phyloP scores from a whole-genome alignment of 2,888 invertebrate genomes.

The Cerastoderma edule region DNA sequence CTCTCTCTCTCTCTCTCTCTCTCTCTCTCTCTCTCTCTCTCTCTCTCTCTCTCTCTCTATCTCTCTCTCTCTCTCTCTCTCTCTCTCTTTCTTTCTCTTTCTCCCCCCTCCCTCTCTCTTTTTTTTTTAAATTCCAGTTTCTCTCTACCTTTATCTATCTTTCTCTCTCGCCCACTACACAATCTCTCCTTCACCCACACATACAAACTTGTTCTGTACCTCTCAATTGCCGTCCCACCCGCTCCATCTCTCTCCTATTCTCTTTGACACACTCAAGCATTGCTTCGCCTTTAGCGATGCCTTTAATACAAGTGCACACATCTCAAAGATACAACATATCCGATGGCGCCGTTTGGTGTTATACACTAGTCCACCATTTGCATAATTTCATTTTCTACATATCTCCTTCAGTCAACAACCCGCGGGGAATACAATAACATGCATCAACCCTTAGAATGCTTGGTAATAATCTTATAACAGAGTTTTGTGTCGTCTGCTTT shows the following conservation, averaged over 20 bases:
- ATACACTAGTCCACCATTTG: too few species aligned
- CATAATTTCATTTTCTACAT: too few species aligned
- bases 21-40: slow-evolving; percentile 11
- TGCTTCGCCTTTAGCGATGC: not conserved
- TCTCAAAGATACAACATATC: too few species aligned
- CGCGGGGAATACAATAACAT: too few species aligned
- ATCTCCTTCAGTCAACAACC: too few species aligned
- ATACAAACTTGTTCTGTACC: slow-evolving; percentile 1
- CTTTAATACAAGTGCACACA: not conserved
- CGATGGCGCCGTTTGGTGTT: too few species aligned
- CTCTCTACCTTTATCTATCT: slow-evolving; percentile 9
- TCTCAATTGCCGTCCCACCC: slow-evolving; percentile 1
- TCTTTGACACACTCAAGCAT: not conserved
- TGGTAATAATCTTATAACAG: too few species aligned
- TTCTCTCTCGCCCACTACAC: not conserved
- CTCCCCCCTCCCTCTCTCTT: not conserved
- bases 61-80: not conserved
- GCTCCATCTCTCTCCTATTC: slow-evolving; percentile 1
- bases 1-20: not conserved
- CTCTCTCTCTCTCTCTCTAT: slow-evolving; percentile 2
- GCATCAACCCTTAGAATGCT: too few species aligned
- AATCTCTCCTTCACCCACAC: not conserved
- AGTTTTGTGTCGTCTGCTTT: too few species aligned
- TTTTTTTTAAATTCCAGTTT: not conserved
- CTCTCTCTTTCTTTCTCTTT: not conserved